phyloP scores from a whole-genome alignment of 2,888 invertebrate species.

The Hoplodrina blanda region DNA sequence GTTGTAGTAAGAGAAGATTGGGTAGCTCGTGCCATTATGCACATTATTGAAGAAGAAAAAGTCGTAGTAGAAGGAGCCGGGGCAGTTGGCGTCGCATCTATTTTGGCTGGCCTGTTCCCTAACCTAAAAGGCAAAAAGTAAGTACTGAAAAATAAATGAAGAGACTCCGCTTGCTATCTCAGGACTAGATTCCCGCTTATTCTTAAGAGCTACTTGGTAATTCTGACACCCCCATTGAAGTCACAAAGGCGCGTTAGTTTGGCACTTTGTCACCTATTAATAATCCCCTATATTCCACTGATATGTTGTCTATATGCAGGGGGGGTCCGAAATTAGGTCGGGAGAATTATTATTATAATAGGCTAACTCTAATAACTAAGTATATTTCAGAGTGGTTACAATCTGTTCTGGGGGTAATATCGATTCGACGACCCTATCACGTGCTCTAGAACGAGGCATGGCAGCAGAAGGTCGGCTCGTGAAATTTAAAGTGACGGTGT shows the following conservation, averaged over 20 bases:
- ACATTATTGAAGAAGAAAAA: conserved; percentile 95
- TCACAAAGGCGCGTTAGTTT: too few relatives aligned
- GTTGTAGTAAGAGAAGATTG: conserved; percentile 96
- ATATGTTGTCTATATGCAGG: too few relatives aligned
- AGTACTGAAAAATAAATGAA: conserved; percentile 52
- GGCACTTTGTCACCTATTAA: too few relatives aligned
- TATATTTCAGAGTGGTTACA: conserved; percentile 93
- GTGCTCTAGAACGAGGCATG: conserved; percentile 97
- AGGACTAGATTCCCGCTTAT: not conserved
- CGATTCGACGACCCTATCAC: conserved; percentile 96
- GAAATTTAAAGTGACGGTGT: conserved; percentile 91
- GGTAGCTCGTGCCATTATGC: conserved; percentile 95
- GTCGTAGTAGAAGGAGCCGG: conserved; percentile 97
- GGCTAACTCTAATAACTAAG: too few relatives aligned
- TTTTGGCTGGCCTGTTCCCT: conserved; percentile 94
- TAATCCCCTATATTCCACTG: too few relatives aligned
- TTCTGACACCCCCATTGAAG: too few relatives aligned
- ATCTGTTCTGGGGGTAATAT: conserved; percentile 97
- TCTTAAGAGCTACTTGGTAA: not conserved
- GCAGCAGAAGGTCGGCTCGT: conserved; percentile 95
- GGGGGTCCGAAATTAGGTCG: too few relatives aligned
- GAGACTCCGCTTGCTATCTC: not conserved
- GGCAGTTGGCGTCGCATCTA: conserved; percentile 94
- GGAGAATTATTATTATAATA: too few relatives aligned
- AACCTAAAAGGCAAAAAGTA: conserved; percentile 96